Evolutionary conservation across 2,888 invertebrate genomes (phyloP).

Genomic region (Cyclophora albipunctata): DNA sequence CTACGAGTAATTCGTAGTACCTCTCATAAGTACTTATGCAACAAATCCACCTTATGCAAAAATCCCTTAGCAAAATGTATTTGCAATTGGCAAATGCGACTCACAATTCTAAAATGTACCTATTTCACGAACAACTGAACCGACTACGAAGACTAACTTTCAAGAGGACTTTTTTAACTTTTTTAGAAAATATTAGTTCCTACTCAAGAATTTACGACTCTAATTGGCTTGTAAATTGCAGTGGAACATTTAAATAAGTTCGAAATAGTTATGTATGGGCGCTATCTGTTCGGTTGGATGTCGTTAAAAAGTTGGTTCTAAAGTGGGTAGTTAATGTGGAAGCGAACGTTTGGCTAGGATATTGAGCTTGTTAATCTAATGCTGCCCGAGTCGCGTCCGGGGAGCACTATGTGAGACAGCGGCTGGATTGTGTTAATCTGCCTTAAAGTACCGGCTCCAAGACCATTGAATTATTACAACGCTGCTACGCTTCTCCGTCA

Average conservation of each 20-base stretch:
- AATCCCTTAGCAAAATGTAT: too few species aligned
- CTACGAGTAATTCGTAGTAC: too few species aligned
- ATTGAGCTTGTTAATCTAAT: conserved; percentile 41
- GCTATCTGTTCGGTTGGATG: conserved; percentile 7
- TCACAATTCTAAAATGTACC: too few species aligned
- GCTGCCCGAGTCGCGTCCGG: conserved; percentile 17
- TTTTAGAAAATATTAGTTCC: too few species aligned
- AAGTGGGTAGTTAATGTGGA: conserved; percentile 19
- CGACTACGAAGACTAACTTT: conserved; percentile 1
- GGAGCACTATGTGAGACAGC: conserved; percentile 34
- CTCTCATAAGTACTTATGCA: too few species aligned
- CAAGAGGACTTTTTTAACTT: neutral
- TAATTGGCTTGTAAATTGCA: conserved; percentile 6
- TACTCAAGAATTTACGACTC: neutral
- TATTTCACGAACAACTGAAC: neutral
- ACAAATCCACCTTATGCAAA: too few species aligned
- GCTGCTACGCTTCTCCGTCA: conserved; percentile 4
- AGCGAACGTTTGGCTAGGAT: conserved; percentile 25
- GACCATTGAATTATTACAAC: conserved; percentile 25
- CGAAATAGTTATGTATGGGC: conserved; percentile 7
- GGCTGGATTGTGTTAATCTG: conserved; percentile 42
- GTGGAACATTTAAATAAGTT: conserved; percentile 13
- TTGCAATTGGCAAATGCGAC: too few species aligned
- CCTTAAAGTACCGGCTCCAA: conserved; percentile 20
- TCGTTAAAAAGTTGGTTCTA: conserved; percentile 24